Evolutionary conservation across 2,113 vertebrate genomes (phyloP).

Genomic region (Elephas maximus): DNA sequence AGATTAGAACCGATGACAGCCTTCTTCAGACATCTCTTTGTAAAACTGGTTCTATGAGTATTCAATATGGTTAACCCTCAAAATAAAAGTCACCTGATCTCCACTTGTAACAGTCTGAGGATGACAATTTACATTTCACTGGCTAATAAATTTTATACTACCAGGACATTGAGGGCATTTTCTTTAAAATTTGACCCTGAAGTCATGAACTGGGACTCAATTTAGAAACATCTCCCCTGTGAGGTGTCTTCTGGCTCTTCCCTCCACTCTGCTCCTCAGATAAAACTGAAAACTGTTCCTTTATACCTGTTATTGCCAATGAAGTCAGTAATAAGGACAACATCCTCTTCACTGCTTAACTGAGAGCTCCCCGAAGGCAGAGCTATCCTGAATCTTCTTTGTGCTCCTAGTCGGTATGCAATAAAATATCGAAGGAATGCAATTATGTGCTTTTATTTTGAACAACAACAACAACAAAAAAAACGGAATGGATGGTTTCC

Average conservation of each 20-base stretch:
- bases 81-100: neutral
- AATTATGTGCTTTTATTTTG: neutral
- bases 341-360: neutral
- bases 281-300: neutral
- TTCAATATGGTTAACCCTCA: neutral
- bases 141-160: neutral
- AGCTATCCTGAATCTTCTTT: neutral
- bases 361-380: neutral
- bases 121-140: neutral
- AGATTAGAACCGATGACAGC: slow-evolving; percentile 82
- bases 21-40: slow-evolving; percentile 46
- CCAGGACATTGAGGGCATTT: neutral
- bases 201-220: neutral
- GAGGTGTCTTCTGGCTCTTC: neutral
- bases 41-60: slow-evolving; percentile 4
- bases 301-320: too few species aligned
- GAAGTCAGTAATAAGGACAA: rapidly evolving
- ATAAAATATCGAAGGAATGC: neutral
- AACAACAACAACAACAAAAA: neutral
- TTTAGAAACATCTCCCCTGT: neutral
- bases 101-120: neutral
- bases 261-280: neutral
- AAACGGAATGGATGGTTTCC: neutral
- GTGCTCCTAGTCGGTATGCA: neutral
- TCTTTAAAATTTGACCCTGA: neutral